phyloP scores from a whole-genome alignment of 1,140 invertebrate species.

The Rhagoletis pomonella region DNA sequence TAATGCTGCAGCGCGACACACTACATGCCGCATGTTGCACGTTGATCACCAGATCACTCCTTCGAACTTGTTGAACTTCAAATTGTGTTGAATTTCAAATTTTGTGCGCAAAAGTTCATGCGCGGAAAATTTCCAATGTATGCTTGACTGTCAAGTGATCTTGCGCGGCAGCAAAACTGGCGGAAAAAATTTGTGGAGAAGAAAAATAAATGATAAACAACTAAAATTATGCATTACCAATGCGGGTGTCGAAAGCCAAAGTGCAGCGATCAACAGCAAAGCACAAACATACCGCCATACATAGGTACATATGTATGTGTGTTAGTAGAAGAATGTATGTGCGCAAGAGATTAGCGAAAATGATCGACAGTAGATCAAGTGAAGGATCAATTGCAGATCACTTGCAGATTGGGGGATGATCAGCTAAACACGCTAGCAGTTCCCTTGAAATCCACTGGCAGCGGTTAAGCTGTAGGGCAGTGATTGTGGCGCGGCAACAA shows the following conservation, averaged over 20 bases:
- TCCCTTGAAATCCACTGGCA: background rate
- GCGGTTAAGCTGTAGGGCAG: background rate
- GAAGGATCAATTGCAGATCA: constrained; percentile 25
- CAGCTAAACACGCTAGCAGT: background rate
- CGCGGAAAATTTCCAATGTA: constrained; percentile 46
- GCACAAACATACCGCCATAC: background rate
- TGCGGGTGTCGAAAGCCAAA: constrained; percentile 51
- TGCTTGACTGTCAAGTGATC: constrained; percentile 9
- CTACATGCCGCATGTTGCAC: background rate
- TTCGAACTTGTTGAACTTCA: constrained; percentile 44
- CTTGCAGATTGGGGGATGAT: background rate
- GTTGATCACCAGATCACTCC: constrained; percentile 27
- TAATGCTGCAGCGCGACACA: background rate
- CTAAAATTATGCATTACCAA: constrained; percentile 43
- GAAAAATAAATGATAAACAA: constrained; percentile 30
- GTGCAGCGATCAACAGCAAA: constrained; percentile 31
- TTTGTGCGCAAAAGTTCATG: constrained; percentile 47
- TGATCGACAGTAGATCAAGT: constrained; percentile 50
- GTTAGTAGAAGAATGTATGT: too few species aligned
- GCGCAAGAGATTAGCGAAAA: constrained; percentile 3
- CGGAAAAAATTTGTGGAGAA: background rate
- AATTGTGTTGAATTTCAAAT: constrained; percentile 46
- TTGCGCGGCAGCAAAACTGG: background rate
- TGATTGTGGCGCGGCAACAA: background rate
- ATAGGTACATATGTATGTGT: too few species aligned